Evolutionary conservation across 2,888 invertebrate genomes (phyloP), one percentile per base, ranked within the genome.

Genomic region (Chrysotoxum bicinctum): DNA sequence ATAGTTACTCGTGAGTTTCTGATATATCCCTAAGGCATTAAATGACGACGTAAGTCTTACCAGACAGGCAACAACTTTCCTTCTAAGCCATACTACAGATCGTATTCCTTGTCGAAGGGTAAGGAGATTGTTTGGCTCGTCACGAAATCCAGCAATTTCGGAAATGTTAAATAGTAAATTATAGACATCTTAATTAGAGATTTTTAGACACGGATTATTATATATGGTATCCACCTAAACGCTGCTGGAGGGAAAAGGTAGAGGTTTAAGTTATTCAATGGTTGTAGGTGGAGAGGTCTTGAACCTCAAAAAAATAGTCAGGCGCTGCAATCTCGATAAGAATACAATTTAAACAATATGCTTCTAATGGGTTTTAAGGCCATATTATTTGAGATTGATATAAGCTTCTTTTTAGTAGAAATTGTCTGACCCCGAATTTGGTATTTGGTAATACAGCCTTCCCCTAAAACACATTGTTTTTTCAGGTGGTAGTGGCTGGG

Each of bases 121-220:
- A 9, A 14, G 7, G 8, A 60, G 54, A 60, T 64, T 73, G 26
- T 10, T 45, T 32, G 60, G 37, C 14, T 60, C 58, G 62, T 78
- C 82, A 75, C 56, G 73, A 74, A 62, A 54, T 68, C 56, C 48
- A 74, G 26, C 48, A 69, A 84, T 69, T 78, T 83, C 50, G 30
- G 43, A 69, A 74, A 78, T 70, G 78, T 74, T 83, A 69, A 83
- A 74, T 43, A 69, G 56, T 60, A 26, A 79, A 40, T 70, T 58
- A 23, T 50, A 83, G 75, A 84, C 74, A 52, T 64, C 79, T 84
- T 84, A 84, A 84, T 84, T 84, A 75, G 74, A 62, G 70, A 84
- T 79, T 58, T 58, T 70, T 23, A 69, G 56, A 69, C 48, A 69
- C 62, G 64, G 74, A 64, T 78, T 37, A 26, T n/a, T 37, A 10